These are phyloP conservation scores for Apotomis turbidana DNA, from an alignment of 2,888 invertebrate genomes.

Conservation along the genomic window DNA sequence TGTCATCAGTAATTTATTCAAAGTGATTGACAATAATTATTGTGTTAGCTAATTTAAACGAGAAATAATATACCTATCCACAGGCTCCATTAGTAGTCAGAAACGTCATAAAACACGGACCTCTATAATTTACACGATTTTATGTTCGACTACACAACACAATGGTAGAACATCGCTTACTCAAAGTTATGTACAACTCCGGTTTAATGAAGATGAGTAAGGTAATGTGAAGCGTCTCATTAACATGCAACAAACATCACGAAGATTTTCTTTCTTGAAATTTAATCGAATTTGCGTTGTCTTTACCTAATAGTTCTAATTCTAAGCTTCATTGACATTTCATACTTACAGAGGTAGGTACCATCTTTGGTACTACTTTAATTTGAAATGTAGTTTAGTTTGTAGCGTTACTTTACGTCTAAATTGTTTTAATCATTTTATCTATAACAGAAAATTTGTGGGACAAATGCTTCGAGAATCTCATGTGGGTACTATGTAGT, in stretches of 20 bases:
- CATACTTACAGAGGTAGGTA: too few species aligned
- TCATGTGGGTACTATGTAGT: too few species aligned
- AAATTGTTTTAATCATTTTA: too few species aligned
- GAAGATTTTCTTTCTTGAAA: background rate
- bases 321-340: too few species aligned
- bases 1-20: background rate
- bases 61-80: conserved; percentile 1
- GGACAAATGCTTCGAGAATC: too few species aligned
- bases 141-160: conserved; percentile 21
- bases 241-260: background rate
- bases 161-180: conserved; percentile 31
- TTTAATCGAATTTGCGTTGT: too few species aligned
- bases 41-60: conserved; percentile 23
- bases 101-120: conserved; percentile 21
- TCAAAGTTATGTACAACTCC: conserved; percentile 1
- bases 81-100: conserved; percentile 19
- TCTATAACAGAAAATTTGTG: too few species aligned
- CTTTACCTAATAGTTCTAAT: too few species aligned
- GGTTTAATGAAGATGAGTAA: background rate
- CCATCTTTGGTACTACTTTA: too few species aligned
- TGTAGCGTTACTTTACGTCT: too few species aligned
- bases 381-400: too few species aligned
- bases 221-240: background rate
- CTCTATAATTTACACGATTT: conserved; percentile 31
- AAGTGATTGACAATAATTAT: conserved; percentile 13